Evolutionary conservation across 1,140 invertebrate species (phyloP).

Genomic region (Heliconius congener): DNA sequence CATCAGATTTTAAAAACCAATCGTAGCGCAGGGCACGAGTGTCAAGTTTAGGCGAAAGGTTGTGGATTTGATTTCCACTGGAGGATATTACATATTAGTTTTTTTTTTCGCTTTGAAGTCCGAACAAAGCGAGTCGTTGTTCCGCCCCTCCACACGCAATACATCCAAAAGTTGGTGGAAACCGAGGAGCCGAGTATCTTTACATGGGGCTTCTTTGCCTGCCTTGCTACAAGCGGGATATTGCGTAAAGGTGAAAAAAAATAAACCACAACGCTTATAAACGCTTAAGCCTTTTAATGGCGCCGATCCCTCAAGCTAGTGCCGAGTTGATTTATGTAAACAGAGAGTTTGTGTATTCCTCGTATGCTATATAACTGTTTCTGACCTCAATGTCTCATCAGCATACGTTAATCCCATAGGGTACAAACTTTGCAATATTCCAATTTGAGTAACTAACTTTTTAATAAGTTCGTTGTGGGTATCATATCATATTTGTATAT

Average conservation of each 20-base stretch:
- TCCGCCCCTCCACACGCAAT: too few relatives aligned
- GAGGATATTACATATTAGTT: too few relatives aligned
- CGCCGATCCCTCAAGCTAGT: slow-evolving; percentile 43
- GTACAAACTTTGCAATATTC: slow-evolving; percentile 39
- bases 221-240: too few relatives aligned
- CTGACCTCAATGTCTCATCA: slow-evolving; percentile 75
- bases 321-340: slow-evolving; percentile 70
- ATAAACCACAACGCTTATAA: background rate
- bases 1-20: too few relatives aligned
- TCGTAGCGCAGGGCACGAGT: too few relatives aligned
- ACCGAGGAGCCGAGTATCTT: too few relatives aligned
- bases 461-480: slow-evolving; percentile 3
- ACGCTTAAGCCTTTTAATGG: slow-evolving; percentile 36
- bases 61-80: too few relatives aligned
- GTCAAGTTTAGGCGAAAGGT: too few relatives aligned
- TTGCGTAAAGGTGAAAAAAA: background rate
- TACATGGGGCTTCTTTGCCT: too few relatives aligned
- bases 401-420: slow-evolving; percentile 65
- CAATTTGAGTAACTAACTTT: slow-evolving; percentile 33
- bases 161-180: too few relatives aligned
- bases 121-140: too few relatives aligned
- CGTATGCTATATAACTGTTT: slow-evolving; percentile 64
- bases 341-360: slow-evolving; percentile 64
- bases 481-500: background rate
- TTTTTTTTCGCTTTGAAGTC: too few relatives aligned